Conservation (phyloP, 2,797 vertebrate genomes). For the Enteromius trimaculatus region DNA sequence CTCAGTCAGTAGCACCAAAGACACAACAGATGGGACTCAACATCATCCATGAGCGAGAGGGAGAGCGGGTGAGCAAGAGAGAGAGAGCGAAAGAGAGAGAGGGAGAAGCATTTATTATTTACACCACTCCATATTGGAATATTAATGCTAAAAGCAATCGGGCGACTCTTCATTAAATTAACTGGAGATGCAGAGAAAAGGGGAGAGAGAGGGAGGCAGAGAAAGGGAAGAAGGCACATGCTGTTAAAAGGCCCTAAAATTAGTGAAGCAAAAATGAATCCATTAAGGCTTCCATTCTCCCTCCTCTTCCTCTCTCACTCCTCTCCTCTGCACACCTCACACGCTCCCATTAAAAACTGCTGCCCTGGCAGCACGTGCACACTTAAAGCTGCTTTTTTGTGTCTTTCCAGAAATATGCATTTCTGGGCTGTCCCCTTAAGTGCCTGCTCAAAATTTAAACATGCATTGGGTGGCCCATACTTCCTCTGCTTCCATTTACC, state of each 20-base stretch:
- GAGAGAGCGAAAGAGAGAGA: slow-evolving; percentile 34
- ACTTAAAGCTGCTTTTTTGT: slow-evolving; percentile 47
- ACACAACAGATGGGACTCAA: slow-evolving; percentile 81
- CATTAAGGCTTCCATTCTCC: slow-evolving; percentile 78
- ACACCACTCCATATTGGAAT: slow-evolving; percentile 83
- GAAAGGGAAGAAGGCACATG: slow-evolving; percentile 65
- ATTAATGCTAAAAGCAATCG: slow-evolving; percentile 92
- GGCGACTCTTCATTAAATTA: slow-evolving; percentile 85
- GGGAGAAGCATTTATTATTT: slow-evolving; percentile 85
- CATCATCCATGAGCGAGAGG: slow-evolving; percentile 72
- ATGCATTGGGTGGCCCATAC: slow-evolving; percentile 68
- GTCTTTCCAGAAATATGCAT: slow-evolving; percentile 75
- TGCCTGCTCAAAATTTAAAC: slow-evolving; percentile 83
- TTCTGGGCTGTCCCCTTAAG: slow-evolving; percentile 77
- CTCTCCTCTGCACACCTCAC: slow-evolving; percentile 44
- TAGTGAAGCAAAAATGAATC: slow-evolving; percentile 84
- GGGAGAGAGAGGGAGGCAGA: slow-evolving; percentile 18
- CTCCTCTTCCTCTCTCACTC: slow-evolving; percentile 62
- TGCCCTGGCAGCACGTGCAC: slow-evolving; percentile 70
- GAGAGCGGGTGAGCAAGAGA: slow-evolving; percentile 28
- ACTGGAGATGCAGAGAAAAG: slow-evolving; percentile 75
- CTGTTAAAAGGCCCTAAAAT: slow-evolving; percentile 84
- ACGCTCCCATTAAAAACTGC: slow-evolving; percentile 64
- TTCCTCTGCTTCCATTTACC: slow-evolving; percentile 26
- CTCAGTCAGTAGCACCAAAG: slow-evolving; percentile 74